phyloP scores from a whole-genome alignment of 2,888 invertebrate species.

The Lasioglossum zephyrum region DNA sequence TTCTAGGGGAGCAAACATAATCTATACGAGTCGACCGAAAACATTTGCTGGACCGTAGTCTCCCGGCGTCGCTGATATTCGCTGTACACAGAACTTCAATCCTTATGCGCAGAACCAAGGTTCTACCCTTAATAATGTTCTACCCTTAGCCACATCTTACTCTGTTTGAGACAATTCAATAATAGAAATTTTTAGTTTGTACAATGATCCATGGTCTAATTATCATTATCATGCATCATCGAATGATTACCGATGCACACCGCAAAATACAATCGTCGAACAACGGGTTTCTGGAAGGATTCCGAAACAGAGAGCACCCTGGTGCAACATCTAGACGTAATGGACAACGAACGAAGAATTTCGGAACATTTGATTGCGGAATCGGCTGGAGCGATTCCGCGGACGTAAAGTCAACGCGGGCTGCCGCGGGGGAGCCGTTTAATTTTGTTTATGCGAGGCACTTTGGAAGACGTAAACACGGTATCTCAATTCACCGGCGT shows the following conservation, averaged over 20 bases:
- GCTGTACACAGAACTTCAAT: neutral
- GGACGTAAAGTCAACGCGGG: slow-evolving; percentile 37
- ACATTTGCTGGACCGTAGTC: neutral
- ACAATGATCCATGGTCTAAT: neutral
- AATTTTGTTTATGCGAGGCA: slow-evolving; percentile 83
- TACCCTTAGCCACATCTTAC: neutral
- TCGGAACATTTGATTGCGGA: neutral
- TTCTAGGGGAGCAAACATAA: neutral
- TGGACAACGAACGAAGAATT: neutral
- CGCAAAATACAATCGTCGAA: neutral
- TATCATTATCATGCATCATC: too few relatives aligned
- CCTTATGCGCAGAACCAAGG: neutral
- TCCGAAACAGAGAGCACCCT: neutral
- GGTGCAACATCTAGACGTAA: neutral
- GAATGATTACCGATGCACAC: too few relatives aligned
- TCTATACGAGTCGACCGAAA: neutral
- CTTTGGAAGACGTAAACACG: slow-evolving; percentile 83
- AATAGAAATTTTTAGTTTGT: neutral
- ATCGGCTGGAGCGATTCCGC: slow-evolving; percentile 24
- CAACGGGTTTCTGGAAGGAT: neutral
- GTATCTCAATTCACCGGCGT: slow-evolving; percentile 83
- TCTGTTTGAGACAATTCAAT: neutral
- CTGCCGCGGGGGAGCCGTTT: slow-evolving; percentile 73
- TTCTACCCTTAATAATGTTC: neutral
- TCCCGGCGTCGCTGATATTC: neutral